Conservation (phyloP, 1,140 invertebrate species). For the Neodiprion lecontei region DNA sequence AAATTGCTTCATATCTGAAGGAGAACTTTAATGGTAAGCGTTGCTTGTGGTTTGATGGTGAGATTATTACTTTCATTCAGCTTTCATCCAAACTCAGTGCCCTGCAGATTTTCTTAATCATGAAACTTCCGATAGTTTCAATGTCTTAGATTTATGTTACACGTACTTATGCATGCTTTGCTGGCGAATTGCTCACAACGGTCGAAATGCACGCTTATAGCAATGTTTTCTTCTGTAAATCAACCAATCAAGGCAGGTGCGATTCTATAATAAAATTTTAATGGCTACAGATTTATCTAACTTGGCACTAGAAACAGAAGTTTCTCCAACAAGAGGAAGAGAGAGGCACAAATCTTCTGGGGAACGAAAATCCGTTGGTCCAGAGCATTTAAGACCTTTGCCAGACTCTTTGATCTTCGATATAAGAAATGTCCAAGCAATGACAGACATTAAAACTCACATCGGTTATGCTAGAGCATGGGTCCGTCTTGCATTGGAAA, state of each 20-base stretch:
- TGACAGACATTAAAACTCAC: conserved; percentile 97
- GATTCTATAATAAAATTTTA: conserved; percentile 5
- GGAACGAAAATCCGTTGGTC: conserved; percentile 64
- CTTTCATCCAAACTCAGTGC: background rate
- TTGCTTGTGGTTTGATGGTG: conserved; percentile 31
- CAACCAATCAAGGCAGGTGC: no score
- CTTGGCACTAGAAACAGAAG: conserved; percentile 72
- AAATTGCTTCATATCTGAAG: conserved; percentile 64
- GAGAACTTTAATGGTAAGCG: conserved; percentile 64
- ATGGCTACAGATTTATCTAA: conserved; percentile 75
- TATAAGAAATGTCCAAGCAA: conserved; percentile 94
- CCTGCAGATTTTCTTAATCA: background rate
- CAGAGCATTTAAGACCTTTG: conserved; percentile 73
- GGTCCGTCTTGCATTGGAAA: conserved; percentile 95
- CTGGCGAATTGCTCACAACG: background rate
- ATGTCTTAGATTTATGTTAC: no score
- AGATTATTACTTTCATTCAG: background rate
- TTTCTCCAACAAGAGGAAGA: conserved; percentile 62
- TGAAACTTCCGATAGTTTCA: no score
- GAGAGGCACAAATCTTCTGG: conserved; percentile 60
- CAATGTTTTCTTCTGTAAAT: no score
- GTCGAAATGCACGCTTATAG: no score
- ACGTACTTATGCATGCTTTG: background rate
- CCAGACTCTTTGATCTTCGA: conserved; percentile 89
- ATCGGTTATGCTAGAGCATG: conserved; percentile 97